Percentiles rank a stretch among this genome's conserved stretches.
These are phyloP conservation scores for Drosophila sturtevanti DNA, from an alignment of 1,140 invertebrate genomes.

Conservation along the genomic window DNA sequence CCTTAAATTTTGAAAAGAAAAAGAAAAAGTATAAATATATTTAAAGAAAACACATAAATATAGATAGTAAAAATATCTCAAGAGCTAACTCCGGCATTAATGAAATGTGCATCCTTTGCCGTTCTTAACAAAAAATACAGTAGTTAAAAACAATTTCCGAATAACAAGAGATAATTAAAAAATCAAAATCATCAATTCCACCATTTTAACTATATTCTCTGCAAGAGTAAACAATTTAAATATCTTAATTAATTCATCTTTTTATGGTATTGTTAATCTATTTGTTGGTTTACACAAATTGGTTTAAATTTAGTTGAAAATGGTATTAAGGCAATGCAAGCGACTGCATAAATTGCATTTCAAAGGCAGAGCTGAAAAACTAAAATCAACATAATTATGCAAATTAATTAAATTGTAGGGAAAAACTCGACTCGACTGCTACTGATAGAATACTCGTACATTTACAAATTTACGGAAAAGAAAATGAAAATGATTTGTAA, in stretches of 20 bases:
- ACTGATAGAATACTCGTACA: not conserved
- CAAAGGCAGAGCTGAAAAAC: not conserved
- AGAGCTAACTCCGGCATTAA: too few species aligned
- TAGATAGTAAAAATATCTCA: too few species aligned
- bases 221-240: too few species aligned
- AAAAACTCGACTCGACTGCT: not conserved
- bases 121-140: too few species aligned
- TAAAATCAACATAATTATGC: constrained; percentile 8
- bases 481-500: not conserved
- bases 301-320: not conserved
- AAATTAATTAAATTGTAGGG: not conserved
- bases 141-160: too few species aligned
- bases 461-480: not conserved
- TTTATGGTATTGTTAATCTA: not conserved
- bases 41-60: too few species aligned
- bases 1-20: too few species aligned
- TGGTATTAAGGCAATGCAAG: not conserved
- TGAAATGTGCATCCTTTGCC: too few species aligned
- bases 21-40: too few species aligned
- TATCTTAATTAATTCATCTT: not conserved
- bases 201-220: too few species aligned
- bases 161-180: too few species aligned
- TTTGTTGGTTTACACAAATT: not conserved
- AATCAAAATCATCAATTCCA: too few species aligned
- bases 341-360: not conserved